Percentiles rank a stretch among this genome's conserved stretches.
Evolutionary conservation across 2,888 invertebrate genomes (phyloP).

Genomic region (Neria commutata): DNA sequence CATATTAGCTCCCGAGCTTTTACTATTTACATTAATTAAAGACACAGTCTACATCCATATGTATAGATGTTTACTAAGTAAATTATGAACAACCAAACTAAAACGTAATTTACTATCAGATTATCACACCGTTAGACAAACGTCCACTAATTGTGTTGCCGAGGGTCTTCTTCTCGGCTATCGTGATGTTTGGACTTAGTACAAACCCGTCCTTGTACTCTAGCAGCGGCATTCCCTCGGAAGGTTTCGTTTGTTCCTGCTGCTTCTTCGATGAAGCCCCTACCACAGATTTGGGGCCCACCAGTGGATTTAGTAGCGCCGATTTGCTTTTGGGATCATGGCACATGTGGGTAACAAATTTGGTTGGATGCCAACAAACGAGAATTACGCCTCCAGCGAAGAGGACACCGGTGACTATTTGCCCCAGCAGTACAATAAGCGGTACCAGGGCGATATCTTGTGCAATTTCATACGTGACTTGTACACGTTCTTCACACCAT

Average conservation of each 20-base stretch:
- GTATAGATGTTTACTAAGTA: too few species aligned
- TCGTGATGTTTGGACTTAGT: slow-evolving; percentile 16
- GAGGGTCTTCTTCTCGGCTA: too few species aligned
- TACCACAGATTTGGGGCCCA: slow-evolving; percentile 18
- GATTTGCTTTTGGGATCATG: slow-evolving; percentile 49
- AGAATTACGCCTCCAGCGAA: slow-evolving; percentile 60
- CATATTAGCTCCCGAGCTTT: too few species aligned
- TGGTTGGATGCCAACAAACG: slow-evolving; percentile 57
- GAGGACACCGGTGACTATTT: slow-evolving; percentile 63
- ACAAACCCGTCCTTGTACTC: slow-evolving; percentile 32
- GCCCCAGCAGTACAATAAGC: slow-evolving; percentile 65
- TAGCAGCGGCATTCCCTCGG: slow-evolving; percentile 41
- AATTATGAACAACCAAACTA: too few species aligned
- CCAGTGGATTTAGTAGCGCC: slow-evolving; percentile 40
- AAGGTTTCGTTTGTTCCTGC: slow-evolving; percentile 15
- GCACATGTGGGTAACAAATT: slow-evolving; percentile 42
- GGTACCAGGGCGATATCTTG: slow-evolving; percentile 65
- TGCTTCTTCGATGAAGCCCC: slow-evolving; percentile 7
- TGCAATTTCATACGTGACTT: slow-evolving; percentile 66
- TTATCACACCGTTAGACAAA: slow-evolving; percentile 42
- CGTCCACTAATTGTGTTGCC: slow-evolving; percentile 25
- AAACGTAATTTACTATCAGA: slow-evolving; percentile 44
- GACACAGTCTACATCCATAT: too few species aligned
- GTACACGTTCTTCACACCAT: slow-evolving; percentile 77
- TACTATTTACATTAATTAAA: too few species aligned